These are phyloP conservation scores for Daphoenositta chrysoptera DNA, from an alignment of 2,113 vertebrate genomes.

Conservation along the genomic window DNA sequence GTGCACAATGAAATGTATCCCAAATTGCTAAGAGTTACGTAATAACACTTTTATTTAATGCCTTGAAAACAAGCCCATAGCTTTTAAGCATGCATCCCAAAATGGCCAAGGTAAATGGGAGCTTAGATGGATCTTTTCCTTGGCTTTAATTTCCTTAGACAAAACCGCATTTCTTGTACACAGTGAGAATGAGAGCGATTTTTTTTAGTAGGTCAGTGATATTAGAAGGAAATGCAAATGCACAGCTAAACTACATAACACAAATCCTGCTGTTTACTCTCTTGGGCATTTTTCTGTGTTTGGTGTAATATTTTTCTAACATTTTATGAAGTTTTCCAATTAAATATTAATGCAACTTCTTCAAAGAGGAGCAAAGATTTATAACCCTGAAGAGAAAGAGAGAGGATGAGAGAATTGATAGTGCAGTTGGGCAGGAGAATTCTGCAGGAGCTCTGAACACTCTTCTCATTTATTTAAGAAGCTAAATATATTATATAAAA, in stretches of 20 bases:
- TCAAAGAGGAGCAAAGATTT: constrained; percentile 67
- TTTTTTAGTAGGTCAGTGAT: constrained; percentile 65
- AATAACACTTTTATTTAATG: constrained; percentile 54
- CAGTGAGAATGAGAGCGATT: neutral
- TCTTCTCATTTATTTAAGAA: neutral
- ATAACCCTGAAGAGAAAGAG: constrained; percentile 52
- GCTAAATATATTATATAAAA: neutral
- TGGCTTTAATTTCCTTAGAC: constrained; percentile 40
- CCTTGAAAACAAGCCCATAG: constrained; percentile 30
- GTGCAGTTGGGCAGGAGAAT: constrained; percentile 10
- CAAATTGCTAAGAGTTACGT: constrained; percentile 47
- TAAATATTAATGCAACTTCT: constrained; percentile 73
- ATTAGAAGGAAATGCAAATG: constrained; percentile 71
- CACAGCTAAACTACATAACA: constrained; percentile 34
- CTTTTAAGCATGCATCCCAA: neutral
- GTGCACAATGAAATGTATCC: neutral
- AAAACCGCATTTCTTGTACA: constrained; percentile 2
- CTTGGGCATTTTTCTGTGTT: constrained; percentile 57
- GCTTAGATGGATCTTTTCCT: neutral
- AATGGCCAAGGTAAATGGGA: constrained; percentile 7
- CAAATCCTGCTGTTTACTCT: constrained; percentile 54
- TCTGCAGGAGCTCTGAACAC: neutral
- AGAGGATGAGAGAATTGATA: constrained; percentile 13
- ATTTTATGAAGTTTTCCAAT: constrained; percentile 68
- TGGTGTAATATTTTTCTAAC: constrained; percentile 69